Evolutionary conservation across 2,888 invertebrate species (phyloP).

Genomic region (Altica lythri): DNA sequence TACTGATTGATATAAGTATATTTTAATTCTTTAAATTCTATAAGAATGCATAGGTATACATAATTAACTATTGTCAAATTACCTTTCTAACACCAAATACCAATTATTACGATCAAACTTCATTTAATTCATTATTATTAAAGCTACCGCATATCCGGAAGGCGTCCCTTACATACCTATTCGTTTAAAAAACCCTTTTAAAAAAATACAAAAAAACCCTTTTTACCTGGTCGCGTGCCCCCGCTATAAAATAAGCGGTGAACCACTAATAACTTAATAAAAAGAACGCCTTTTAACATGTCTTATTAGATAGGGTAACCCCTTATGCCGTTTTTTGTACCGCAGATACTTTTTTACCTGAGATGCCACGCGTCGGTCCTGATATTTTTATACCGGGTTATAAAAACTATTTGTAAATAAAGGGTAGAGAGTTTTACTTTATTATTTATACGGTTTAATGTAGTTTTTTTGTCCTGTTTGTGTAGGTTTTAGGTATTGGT

Average conservation of each 20-base stretch:
- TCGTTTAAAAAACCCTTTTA: constrained; percentile 10
- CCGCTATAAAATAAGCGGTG: constrained; percentile 56
- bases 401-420: constrained; percentile 50
- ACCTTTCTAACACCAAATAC: no score
- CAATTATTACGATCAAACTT: no score
- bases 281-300: constrained; percentile 42
- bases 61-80: no score
- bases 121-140: no score
- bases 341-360: constrained; percentile 46
- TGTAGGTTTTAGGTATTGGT: constrained; percentile 11
- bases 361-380: constrained; percentile 46
- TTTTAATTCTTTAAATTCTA: no score
- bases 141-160: neutral
- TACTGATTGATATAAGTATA: no score
- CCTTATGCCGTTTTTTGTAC: constrained; percentile 46
- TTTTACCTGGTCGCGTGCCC: constrained; percentile 56
- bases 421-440: constrained; percentile 42
- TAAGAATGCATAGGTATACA: no score
- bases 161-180: neutral
- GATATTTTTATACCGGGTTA: constrained; percentile 43
- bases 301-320: constrained; percentile 44
- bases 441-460: constrained; percentile 32
- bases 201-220: constrained; percentile 27
- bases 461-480: constrained; percentile 12
- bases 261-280: constrained; percentile 57